Evolutionary conservation across 2,113 vertebrate species (phyloP).

Genomic region (Marmota flaviventris): DNA sequence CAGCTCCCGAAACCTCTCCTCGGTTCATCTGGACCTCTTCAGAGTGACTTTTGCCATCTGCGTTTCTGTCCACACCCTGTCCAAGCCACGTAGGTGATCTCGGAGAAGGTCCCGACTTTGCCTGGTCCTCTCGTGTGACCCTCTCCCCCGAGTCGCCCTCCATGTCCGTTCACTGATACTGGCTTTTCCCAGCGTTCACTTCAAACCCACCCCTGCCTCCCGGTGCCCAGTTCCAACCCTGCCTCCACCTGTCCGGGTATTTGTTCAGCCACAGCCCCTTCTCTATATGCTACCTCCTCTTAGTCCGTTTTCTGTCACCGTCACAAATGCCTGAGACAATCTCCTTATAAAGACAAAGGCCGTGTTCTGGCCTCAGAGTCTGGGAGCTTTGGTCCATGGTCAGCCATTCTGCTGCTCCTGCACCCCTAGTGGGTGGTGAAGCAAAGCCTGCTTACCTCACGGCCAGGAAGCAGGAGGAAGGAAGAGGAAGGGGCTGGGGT

Average conservation of each 20-base stretch:
- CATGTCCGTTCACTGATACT: background rate
- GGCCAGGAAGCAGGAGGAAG: too few relatives aligned
- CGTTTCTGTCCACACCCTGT: background rate
- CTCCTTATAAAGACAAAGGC: background rate
- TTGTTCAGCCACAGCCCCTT: background rate
- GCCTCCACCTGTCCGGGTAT: accelerated
- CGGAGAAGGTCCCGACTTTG: background rate
- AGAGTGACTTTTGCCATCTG: background rate
- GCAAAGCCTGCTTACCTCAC: background rate
- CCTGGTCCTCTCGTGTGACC: background rate
- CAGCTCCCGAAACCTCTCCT: background rate
- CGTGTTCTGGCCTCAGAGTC: background rate
- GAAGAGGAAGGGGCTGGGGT: background rate
- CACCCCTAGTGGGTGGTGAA: background rate
- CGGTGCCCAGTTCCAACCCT: background rate
- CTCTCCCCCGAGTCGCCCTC: too few relatives aligned
- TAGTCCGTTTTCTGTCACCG: background rate
- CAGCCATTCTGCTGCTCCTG: background rate
- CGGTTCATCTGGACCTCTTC: background rate
- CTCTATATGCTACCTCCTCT: background rate
- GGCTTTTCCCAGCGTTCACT: background rate
- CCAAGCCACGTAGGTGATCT: too few relatives aligned
- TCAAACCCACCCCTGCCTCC: background rate
- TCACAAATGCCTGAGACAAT: background rate
- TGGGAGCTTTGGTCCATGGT: background rate